Conservation (phyloP, 2,113 vertebrate genomes). For the Sialia sialis region DNA sequence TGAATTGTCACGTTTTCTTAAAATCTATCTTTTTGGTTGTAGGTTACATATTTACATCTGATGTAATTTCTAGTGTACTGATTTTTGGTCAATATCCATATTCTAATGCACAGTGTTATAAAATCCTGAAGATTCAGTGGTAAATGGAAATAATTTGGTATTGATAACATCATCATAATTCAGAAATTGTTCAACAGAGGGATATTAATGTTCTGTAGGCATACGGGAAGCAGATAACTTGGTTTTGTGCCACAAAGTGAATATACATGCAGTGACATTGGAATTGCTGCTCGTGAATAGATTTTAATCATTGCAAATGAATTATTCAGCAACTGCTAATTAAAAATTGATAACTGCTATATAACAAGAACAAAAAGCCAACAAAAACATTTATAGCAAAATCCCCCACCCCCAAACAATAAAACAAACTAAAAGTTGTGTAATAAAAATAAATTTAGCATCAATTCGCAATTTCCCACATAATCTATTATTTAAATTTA, state of each 20-base stretch:
- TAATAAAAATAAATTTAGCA: not conserved
- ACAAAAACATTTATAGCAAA: not conserved
- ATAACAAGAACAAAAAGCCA: not conserved
- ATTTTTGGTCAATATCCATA: not conserved
- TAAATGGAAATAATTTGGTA: not conserved
- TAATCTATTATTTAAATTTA: not conserved
- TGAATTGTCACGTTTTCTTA: not conserved
- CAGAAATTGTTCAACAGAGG: not conserved
- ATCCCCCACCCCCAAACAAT: fast-evolving
- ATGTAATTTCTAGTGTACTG: not conserved
- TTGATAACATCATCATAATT: not conserved
- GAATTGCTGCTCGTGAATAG: not conserved
- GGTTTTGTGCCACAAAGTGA: not conserved
- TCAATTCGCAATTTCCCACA: not conserved
- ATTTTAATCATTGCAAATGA: not conserved
- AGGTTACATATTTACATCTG: not conserved
- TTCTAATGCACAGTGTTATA: not conserved
- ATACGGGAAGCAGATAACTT: not conserved
- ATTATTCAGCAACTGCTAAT: not conserved
- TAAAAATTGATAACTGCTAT: not conserved
- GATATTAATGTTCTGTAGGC: not conserved
- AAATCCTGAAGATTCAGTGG: not conserved
- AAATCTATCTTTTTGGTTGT: not conserved
- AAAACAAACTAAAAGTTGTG: not conserved
- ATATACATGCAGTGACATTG: not conserved